A percentile compares a stretch with the other conserved stretches of the same genome.
phyloP scores from a whole-genome alignment of 2,888 invertebrate species.

The Julus scanicus region DNA sequence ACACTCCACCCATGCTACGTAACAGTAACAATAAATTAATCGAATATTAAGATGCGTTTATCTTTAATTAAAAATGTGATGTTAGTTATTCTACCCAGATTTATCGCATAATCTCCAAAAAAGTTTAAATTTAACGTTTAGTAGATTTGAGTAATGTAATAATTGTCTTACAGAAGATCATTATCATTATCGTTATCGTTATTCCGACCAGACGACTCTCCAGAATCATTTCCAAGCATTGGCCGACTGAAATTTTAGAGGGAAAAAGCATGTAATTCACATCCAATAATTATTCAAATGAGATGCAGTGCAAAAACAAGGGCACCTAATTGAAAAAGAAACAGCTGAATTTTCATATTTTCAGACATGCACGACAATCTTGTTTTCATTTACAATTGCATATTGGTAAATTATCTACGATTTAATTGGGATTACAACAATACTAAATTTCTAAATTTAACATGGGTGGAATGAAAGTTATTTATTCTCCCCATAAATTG shows the following conservation, averaged over 20 bases:
- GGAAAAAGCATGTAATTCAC: neutral
- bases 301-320: neutral
- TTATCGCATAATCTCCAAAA: too few relatives aligned
- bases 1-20: neutral
- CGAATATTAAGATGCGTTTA: too few relatives aligned
- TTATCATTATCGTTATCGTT: neutral
- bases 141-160: neutral
- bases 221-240: constrained; percentile 51
- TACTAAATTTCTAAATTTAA: neutral
- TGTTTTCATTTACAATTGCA: constrained; percentile 48
- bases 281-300: neutral
- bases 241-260: constrained; percentile 46
- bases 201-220: constrained; percentile 51
- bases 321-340: neutral
- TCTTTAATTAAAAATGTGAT: too few relatives aligned
- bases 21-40: neutral
- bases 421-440: neutral
- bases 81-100: too few relatives aligned
- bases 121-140: too few relatives aligned
- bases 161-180: constrained; percentile 31
- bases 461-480: constrained; percentile 31
- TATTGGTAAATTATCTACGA: neutral
- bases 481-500: neutral
- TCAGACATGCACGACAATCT: constrained; percentile 36
- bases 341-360: constrained; percentile 23